Evolutionary conservation across 2,888 invertebrate species (phyloP).

Genomic region (Mimumesa dahlbomi): DNA sequence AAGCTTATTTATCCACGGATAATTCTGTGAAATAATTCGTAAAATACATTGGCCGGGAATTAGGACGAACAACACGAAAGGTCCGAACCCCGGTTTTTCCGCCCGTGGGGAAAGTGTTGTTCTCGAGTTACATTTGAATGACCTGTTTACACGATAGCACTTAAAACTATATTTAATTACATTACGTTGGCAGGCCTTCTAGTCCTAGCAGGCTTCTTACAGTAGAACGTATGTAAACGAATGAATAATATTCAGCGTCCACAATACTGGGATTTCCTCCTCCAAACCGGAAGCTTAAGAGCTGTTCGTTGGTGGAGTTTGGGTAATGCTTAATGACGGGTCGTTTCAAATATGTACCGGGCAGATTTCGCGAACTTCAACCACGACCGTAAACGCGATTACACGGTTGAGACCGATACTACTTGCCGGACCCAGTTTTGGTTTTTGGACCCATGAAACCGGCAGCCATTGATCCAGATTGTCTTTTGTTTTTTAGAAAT

Average conservation of each 20-base stretch:
- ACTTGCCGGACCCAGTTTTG: conserved; percentile 43
- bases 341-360: conserved; percentile 70
- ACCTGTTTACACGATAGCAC: no score
- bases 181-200: conserved; percentile 51
- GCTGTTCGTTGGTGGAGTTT: conserved; percentile 56
- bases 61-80: no score
- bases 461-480: conserved; percentile 53
- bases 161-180: no score
- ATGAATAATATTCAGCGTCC: conserved; percentile 46
- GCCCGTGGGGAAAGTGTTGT: no score
- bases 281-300: conserved; percentile 64
- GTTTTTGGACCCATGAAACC: no score
- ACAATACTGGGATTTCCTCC: conserved; percentile 64
- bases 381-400: conserved; percentile 65
- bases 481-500: conserved; percentile 58
- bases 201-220: conserved; percentile 47
- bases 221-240: conserved; percentile 49
- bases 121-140: no score
- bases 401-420: conserved; percentile 44
- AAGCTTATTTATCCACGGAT: conserved; percentile 25
- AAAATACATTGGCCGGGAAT: no score
- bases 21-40: conserved; percentile 25
- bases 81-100: no score
- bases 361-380: conserved; percentile 61
- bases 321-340: conserved; percentile 69